Evolutionary conservation across 2,113 vertebrate genomes (phyloP), one percentile per base, ranked within the genome.

Genomic region (Glareola pratincola): DNA sequence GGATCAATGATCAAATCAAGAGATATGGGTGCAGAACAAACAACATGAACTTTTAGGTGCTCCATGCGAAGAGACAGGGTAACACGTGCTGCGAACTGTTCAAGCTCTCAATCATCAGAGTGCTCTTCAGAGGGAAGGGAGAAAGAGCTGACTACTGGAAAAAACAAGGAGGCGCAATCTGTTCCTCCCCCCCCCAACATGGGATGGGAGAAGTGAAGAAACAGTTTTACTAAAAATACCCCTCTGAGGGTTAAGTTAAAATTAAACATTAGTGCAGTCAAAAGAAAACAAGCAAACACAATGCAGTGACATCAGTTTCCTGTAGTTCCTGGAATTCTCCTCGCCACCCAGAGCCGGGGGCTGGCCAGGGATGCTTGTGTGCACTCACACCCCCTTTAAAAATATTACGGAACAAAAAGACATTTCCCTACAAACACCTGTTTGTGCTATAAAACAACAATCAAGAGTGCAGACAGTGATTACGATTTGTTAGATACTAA

Each of bases 171-270:
- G 85, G 74, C 39, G 87, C 56, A 76, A 41, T 87, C 92, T 93
- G 60, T 36, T 67, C n/a, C 51, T 8, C 17, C 23, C 34, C 34
- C n/a, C 41, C 16, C 5, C 37, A 86, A 36, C 74, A 41, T 2
- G 12, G 68, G 62, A 83, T 53, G 66, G 69, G 21, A 92, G 85
- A 48, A 88, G 37, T 19, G 67, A 89, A 97, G 87, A 96, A 94
- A 87, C 22, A 22, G 71, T 83, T 97, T 95, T 85, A 85, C 95
- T 96, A 96, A 96, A 95, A 97, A 95, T 95, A 96, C 9, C 32
- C 36, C 64, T 96, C 74, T 43, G 93, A 95, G 96, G 91, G 93
- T 96, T 97, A 97, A 95, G 96, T 95, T 92, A 95, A 96, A 97
- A 97, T 97, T 95, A 95, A 95, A 95, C 93, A 88, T 91, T 57